Conservation (phyloP, 2,113 vertebrate genomes). For the Sclerurus mexicanus region DNA sequence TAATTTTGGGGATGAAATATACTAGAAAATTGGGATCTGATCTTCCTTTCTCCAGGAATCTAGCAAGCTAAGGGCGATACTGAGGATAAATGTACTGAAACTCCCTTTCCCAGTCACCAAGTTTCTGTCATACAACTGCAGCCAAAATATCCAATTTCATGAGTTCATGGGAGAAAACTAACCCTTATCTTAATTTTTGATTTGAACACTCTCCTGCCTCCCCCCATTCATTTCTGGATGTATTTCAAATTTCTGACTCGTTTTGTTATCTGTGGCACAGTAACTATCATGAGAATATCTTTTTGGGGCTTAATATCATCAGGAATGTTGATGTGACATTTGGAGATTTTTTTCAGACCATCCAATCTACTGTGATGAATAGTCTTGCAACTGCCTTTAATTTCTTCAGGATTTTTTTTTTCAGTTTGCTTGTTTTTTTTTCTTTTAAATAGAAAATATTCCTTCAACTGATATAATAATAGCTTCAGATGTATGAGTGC, state of each 20-base stretch:
- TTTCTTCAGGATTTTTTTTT: background rate
- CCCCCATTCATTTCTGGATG: background rate
- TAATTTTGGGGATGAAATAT: background rate
- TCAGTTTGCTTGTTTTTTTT: background rate
- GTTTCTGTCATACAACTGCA: background rate
- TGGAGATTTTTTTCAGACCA: background rate
- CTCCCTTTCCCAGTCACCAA: background rate
- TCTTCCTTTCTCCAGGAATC: background rate
- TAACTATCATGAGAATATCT: background rate
- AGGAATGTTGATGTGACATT: background rate
- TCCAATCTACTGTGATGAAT: background rate
- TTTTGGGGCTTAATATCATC: background rate
- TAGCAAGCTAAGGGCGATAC: background rate
- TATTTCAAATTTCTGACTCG: slow-evolving; percentile 37
- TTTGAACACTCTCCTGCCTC: background rate
- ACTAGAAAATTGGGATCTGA: background rate
- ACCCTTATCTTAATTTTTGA: slow-evolving; percentile 5
- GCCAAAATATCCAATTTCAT: slow-evolving; percentile 7
- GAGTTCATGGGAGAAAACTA: slow-evolving; percentile 39
- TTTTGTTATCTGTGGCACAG: slow-evolving; percentile 8
- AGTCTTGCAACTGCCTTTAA: background rate
- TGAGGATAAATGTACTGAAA: background rate
- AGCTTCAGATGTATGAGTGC: background rate
- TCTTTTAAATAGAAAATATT: background rate
- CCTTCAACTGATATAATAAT: background rate